A percentile compares a stretch with the other conserved stretches of the same genome.
Conservation (phyloP, 2,113 vertebrate genomes). For the Aegithalos caudatus region DNA sequence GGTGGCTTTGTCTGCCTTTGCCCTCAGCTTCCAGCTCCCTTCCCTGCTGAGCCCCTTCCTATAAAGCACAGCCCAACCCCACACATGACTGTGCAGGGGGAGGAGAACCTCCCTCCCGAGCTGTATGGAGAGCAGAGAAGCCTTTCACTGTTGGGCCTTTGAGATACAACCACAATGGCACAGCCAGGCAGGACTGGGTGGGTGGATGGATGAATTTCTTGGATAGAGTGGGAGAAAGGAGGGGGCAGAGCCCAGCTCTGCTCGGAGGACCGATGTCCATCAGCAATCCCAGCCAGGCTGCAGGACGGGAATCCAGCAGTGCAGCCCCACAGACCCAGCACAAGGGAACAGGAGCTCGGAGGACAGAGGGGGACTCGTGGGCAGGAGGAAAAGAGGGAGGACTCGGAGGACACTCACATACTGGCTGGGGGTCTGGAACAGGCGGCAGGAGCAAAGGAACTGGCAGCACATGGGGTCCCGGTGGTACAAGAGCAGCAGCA, state of each 20-base stretch:
- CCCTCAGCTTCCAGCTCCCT: not conserved
- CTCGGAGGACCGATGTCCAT: accelerated
- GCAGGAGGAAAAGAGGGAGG: not conserved
- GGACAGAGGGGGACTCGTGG: accelerated
- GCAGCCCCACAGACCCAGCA: not conserved
- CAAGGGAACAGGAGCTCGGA: not conserved
- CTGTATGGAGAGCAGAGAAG: not conserved
- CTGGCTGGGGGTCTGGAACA: constrained; percentile 66
- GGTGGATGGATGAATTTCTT: not conserved
- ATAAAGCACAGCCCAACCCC: not conserved
- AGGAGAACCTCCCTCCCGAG: not conserved
- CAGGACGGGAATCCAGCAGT: accelerated
- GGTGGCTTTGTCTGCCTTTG: constrained; percentile 2
- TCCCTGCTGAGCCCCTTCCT: not conserved
- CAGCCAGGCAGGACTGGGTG: not conserved
- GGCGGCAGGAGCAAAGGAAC: constrained; percentile 73
- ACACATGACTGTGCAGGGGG: not conserved
- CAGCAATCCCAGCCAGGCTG: not conserved
- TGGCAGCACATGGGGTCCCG: constrained; percentile 79
- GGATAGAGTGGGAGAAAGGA: not conserved
- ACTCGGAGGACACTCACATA: constrained; percentile 61
- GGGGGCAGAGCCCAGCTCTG: not conserved
- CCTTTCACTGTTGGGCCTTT: not conserved
- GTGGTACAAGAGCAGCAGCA: constrained; percentile 79
- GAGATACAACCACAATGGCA: not conserved